Conservation (phyloP, 1,140 invertebrate species). For the Drosophila saltans region DNA sequence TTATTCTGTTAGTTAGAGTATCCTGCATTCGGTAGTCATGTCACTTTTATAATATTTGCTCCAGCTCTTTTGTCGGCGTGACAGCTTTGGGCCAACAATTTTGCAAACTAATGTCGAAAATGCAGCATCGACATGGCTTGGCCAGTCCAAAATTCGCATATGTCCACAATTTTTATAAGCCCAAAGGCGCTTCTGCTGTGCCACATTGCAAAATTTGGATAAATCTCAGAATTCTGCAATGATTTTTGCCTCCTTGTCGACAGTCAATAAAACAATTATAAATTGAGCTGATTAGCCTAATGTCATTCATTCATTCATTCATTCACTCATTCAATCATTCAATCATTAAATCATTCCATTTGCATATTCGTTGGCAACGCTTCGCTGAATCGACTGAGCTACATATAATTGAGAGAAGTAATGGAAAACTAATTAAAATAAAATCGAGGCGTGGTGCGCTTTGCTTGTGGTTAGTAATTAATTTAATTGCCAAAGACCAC, state of each 20-base stretch:
- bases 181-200: slow-evolving; percentile 69
- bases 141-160: slow-evolving; percentile 43
- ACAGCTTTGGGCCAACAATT: slow-evolving; percentile 70
- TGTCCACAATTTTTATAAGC: slow-evolving; percentile 47
- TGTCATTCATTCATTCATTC: slow-evolving; percentile 23
- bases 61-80: slow-evolving; percentile 54
- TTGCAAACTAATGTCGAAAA: slow-evolving; percentile 74
- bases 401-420: slow-evolving; percentile 46
- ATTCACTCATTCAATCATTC: neutral
- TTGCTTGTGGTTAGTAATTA: slow-evolving; percentile 67
- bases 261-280: slow-evolving; percentile 75
- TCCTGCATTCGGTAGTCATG: neutral
- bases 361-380: slow-evolving; percentile 52
- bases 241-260: slow-evolving; percentile 32
- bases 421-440: slow-evolving; percentile 74
- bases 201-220: slow-evolving; percentile 57
- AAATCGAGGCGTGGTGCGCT: slow-evolving; percentile 64
- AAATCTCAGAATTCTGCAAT: slow-evolving; percentile 52
- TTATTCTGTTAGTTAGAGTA: neutral
- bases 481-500: slow-evolving; percentile 59
- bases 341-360: neutral
- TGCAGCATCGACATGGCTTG: slow-evolving; percentile 45
- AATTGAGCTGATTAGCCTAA: slow-evolving; percentile 72
- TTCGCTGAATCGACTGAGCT: slow-evolving; percentile 44
- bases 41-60: neutral